Evolutionary conservation across 2,888 invertebrate genomes (phyloP).

Genomic region (Nasonovia ribisnigri): DNA sequence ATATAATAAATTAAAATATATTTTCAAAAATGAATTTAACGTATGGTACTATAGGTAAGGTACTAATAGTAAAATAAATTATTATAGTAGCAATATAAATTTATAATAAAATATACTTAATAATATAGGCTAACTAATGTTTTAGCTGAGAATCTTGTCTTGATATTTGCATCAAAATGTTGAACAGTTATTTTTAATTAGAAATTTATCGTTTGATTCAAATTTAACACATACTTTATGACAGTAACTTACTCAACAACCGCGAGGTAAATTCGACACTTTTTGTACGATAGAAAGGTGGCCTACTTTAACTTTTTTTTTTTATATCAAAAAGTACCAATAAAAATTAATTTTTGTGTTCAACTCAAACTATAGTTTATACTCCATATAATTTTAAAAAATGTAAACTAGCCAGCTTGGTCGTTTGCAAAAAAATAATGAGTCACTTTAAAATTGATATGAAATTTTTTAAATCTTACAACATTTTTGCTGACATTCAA

Average conservation of each 20-base stretch:
- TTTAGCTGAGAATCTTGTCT: neutral
- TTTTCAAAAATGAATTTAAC: neutral
- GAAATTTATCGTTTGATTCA: neutral
- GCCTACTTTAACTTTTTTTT: neutral
- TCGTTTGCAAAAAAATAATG: neutral
- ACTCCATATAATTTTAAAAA: neutral
- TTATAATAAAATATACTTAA: neutral
- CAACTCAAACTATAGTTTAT: neutral
- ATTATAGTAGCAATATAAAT: neutral
- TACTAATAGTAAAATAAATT: neutral
- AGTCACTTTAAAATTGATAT: neutral
- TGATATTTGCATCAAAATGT: too few relatives aligned
- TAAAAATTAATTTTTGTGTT: neutral
- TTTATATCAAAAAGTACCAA: neutral
- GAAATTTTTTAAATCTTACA: slow-evolving; percentile 28
- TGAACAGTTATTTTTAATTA: too few relatives aligned
- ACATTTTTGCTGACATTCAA: slow-evolving; percentile 56
- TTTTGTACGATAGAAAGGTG: neutral
- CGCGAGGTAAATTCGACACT: neutral
- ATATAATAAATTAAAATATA: neutral
- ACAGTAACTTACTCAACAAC: neutral
- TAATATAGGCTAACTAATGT: neutral
- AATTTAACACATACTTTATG: neutral
- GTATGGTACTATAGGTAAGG: neutral
- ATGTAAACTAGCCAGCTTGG: neutral